phyloP scores from a whole-genome alignment of 2,113 vertebrate species.

The Vireo altiloquus region DNA sequence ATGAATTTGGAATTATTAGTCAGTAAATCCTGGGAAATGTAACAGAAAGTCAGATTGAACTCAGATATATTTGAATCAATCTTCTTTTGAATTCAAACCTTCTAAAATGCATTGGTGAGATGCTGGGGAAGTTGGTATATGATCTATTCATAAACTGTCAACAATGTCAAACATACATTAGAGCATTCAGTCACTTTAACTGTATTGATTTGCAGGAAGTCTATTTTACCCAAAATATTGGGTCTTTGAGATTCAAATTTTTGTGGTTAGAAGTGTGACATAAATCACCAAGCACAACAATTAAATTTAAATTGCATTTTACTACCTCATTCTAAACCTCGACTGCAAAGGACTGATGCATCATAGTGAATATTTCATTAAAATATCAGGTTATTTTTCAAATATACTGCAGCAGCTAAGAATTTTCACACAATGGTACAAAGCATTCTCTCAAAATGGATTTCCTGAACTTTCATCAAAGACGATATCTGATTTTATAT shows the following conservation, averaged over 20 bases:
- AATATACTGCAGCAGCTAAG: background rate
- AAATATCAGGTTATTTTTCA: conserved; percentile 46
- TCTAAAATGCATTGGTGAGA: background rate
- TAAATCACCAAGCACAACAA: conserved; percentile 53
- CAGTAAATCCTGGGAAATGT: conserved; percentile 11
- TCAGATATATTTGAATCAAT: conserved; percentile 15
- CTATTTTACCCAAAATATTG: conserved; percentile 35
- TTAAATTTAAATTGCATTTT: conserved; percentile 57
- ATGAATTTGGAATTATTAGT: conserved; percentile 10
- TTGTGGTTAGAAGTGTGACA: conserved; percentile 18
- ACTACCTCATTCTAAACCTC: conserved; percentile 1
- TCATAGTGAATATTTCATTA: conserved; percentile 42
- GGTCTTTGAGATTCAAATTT: conserved; percentile 47
- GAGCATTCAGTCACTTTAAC: conserved; percentile 22
- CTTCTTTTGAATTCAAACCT: conserved; percentile 18
- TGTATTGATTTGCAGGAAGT: conserved; percentile 34
- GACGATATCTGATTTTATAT: background rate
- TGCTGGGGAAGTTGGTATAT: background rate
- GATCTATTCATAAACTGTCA: conserved; percentile 42
- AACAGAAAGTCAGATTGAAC: conserved; percentile 11
- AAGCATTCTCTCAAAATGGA: conserved; percentile 15
- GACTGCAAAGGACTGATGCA: conserved; percentile 20
- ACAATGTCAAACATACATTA: conserved; percentile 36
- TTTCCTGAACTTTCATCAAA: conserved; percentile 37
- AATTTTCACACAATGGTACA: conserved; percentile 19